Evolutionary conservation across 2,888 invertebrate genomes (phyloP).

Genomic region (Drosophila picticornis): DNA sequence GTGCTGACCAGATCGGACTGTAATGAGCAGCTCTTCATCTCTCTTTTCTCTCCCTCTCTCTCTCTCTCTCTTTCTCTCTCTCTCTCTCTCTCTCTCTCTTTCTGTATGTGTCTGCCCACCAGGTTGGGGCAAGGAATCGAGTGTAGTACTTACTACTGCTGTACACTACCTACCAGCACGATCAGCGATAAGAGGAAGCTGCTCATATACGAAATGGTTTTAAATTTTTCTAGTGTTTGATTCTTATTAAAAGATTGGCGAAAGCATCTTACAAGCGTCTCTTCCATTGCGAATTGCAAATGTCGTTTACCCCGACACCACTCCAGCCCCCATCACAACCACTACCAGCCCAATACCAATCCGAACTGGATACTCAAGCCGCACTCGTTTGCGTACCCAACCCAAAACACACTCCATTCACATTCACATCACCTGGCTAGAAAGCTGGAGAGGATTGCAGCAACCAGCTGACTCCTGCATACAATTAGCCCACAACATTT

Average conservation of each 20-base stretch:
- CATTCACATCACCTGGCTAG: slow-evolving; percentile 43
- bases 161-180: slow-evolving; percentile 71
- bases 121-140: slow-evolving; percentile 13
- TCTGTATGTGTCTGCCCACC: slow-evolving; percentile 31
- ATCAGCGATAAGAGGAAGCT: slow-evolving; percentile 77
- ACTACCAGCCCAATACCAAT: neutral
- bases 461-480: slow-evolving; percentile 56
- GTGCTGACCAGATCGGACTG: slow-evolving; percentile 53
- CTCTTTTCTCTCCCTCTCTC: neutral
- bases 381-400: slow-evolving; percentile 48
- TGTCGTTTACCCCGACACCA: slow-evolving; percentile 47
- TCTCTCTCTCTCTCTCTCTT: neutral
- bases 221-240: slow-evolving; percentile 81
- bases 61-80: slow-evolving; percentile 1
- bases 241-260: slow-evolving; percentile 82
- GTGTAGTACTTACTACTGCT: slow-evolving; percentile 30
- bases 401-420: slow-evolving; percentile 62
- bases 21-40: slow-evolving; percentile 59
- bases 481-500: slow-evolving; percentile 79
- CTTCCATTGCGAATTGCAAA: slow-evolving; percentile 68
- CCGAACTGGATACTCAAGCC: slow-evolving; percentile 35
- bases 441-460: slow-evolving; percentile 27
- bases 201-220: slow-evolving; percentile 81
- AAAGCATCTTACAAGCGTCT: slow-evolving; percentile 74
- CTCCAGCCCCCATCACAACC: neutral